These are phyloP conservation scores for Brachyistius frenatus DNA, from an alignment of 2,113 vertebrate species.

Conservation along the genomic window DNA sequence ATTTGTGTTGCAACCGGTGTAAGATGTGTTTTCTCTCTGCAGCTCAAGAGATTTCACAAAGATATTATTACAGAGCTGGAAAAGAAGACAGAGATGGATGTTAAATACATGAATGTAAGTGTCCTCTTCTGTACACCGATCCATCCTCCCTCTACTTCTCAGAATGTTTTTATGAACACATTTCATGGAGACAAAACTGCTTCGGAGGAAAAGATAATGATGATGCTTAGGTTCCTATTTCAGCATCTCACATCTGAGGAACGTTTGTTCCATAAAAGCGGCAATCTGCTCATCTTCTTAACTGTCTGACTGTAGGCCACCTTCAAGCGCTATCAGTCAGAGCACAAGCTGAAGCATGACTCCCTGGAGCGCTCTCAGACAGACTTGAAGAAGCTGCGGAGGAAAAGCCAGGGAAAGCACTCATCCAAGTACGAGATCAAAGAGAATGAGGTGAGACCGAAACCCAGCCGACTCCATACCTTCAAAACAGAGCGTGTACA, in stretches of 20 bases:
- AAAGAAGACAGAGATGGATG: slow-evolving; percentile 96
- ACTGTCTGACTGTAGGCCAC: slow-evolving; percentile 87
- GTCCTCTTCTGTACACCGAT: neutral
- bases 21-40: slow-evolving; percentile 51
- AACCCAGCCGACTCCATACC: neutral
- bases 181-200: neutral
- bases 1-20: slow-evolving; percentile 13
- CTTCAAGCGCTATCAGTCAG: slow-evolving; percentile 94
- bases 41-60: slow-evolving; percentile 95
- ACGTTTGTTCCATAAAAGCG: neutral
- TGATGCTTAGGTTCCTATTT: neutral
- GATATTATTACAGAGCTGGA: slow-evolving; percentile 95
- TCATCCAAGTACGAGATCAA: slow-evolving; percentile 91
- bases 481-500: neutral
- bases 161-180: neutral
- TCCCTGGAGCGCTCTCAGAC: slow-evolving; percentile 94
- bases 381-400: slow-evolving; percentile 94
- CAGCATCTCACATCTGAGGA: neutral
- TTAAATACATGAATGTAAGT: slow-evolving; percentile 98
- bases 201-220: neutral
- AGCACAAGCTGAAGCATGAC: slow-evolving; percentile 92
- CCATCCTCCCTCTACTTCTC: too few species aligned
- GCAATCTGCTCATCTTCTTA: neutral
- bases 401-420: slow-evolving; percentile 95
- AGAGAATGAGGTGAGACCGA: slow-evolving; percentile 91